A percentile compares a stretch with the other conserved stretches of the same genome.
Evolutionary conservation across 2,797 vertebrate species (phyloP).

Genomic region (Kryptopterus vitreolus): DNA sequence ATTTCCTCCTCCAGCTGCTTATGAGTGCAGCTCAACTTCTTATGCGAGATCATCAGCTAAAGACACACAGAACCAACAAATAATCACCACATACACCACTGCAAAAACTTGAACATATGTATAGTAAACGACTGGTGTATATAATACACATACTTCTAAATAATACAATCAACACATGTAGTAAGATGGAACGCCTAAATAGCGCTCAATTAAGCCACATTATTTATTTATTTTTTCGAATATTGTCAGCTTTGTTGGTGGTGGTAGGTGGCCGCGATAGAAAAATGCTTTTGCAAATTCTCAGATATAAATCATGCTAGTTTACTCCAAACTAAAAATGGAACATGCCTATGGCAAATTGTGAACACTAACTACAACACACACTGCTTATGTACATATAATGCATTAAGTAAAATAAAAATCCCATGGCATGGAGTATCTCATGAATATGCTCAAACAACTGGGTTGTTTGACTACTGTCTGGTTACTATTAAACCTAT

Average conservation of each 20-base stretch:
- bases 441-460: not conserved
- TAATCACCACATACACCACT: not conserved
- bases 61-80: slow-evolving; percentile 17
- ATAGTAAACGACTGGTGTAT: no score
- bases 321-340: not conserved
- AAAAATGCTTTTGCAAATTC: not conserved
- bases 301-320: not conserved
- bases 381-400: not conserved
- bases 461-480: not conserved
- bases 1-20: slow-evolving; percentile 94
- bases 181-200: not conserved
- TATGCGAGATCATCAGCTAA: slow-evolving; percentile 82
- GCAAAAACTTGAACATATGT: no score
- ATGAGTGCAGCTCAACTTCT: slow-evolving; percentile 83
- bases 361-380: not conserved
- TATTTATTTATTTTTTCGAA: no score
- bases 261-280: not conserved
- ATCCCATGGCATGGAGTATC: not conserved
- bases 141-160: not conserved
- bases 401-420: not conserved
- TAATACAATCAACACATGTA: not conserved
- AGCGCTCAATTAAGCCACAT: no score
- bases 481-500: slow-evolving; percentile 18
- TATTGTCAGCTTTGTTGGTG: no score
- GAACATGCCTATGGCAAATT: not conserved